phyloP scores from a whole-genome alignment of 2,113 vertebrate species.

The Mustela nigripes region DNA sequence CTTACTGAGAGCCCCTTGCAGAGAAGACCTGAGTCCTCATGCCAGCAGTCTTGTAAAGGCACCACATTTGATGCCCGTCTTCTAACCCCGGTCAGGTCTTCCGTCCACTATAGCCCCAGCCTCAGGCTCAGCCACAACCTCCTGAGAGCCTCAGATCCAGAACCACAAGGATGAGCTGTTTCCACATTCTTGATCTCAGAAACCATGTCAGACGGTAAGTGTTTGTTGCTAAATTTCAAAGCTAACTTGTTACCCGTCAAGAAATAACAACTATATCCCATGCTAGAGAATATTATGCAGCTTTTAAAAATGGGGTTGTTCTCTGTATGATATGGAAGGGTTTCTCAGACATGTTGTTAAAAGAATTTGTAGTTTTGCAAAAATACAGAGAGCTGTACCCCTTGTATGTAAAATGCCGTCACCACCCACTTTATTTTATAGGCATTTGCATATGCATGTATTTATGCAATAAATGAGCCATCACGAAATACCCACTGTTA shows the following conservation, averaged over 20 bases:
- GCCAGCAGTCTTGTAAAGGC: neutral
- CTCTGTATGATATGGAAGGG: neutral
- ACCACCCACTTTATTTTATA: neutral
- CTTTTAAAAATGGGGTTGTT: neutral
- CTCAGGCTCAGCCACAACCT: neutral
- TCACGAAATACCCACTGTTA: neutral
- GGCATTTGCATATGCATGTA: neutral
- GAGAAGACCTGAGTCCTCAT: neutral
- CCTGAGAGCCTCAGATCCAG: neutral
- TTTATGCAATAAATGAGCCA: neutral
- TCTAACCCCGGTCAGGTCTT: neutral
- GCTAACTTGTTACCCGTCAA: neutral
- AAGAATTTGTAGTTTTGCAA: neutral
- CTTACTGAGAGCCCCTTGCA: neutral
- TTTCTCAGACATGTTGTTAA: slow-evolving; percentile 5
- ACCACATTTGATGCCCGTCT: accelerated
- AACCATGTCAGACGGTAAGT: neutral
- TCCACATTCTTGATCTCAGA: neutral
- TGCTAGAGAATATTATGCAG: neutral
- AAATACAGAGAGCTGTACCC: neutral
- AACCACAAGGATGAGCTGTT: neutral
- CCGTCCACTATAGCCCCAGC: neutral
- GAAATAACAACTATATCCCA: neutral
- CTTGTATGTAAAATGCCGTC: neutral
- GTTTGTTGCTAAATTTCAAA: neutral